These are phyloP conservation scores for Gallinago solitaria DNA, from an alignment of 2,797 vertebrate genomes.

Conservation along the genomic window DNA sequence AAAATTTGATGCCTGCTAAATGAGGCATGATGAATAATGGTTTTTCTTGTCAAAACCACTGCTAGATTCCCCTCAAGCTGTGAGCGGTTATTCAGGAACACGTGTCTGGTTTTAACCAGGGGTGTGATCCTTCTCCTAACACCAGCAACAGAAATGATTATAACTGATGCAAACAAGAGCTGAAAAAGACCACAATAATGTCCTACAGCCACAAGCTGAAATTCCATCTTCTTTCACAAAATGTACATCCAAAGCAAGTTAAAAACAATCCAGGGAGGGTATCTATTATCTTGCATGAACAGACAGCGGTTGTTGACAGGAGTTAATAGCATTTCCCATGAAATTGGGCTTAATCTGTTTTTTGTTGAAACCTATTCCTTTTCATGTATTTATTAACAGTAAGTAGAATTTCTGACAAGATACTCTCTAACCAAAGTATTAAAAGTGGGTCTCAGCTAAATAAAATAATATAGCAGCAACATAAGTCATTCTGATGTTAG, in stretches of 20 bases:
- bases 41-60: conserved; percentile 58
- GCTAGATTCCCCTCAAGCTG: conserved; percentile 48
- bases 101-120: conserved; percentile 1
- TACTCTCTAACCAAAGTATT: background rate
- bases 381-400: conserved; percentile 16
- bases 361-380: conserved; percentile 15
- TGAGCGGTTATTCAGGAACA: background rate
- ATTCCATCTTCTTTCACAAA: conserved; percentile 20
- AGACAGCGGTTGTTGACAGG: conserved; percentile 37
- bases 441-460: background rate
- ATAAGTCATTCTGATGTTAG: background rate
- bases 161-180: conserved; percentile 20
- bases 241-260: background rate
- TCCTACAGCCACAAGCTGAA: conserved; percentile 31
- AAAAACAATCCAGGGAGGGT: conserved; percentile 27
- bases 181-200: background rate
- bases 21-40: conserved; percentile 67
- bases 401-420: conserved; percentile 39
- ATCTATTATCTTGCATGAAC: conserved; percentile 49
- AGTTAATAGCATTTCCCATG: conserved; percentile 38
- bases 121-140: background rate
- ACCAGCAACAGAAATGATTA: conserved; percentile 1
- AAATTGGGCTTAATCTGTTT: conserved; percentile 6
- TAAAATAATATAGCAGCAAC: background rate
- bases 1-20: conserved; percentile 67